These are phyloP conservation scores for Porites evermanni DNA, from an alignment of 92 coral and sea anemone species.

Conservation along the genomic window DNA sequence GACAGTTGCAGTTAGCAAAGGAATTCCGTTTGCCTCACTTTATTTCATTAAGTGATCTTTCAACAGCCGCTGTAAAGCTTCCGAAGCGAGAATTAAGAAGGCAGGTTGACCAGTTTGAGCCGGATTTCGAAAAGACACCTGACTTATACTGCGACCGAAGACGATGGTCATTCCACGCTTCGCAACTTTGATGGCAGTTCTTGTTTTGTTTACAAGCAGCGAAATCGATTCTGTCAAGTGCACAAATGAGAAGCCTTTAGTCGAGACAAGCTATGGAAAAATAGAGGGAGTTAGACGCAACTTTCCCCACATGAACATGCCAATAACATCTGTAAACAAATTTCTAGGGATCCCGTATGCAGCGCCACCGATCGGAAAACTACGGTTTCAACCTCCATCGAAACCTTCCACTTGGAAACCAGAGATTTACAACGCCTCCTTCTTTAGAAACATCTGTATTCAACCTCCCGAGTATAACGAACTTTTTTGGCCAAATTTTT, in stretches of 20 bases:
- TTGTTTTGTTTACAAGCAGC: conserved; percentile 10
- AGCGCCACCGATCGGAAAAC: conserved; percentile 74
- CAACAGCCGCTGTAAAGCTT: background rate
- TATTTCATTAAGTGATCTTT: conserved; percentile 24
- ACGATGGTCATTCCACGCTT: background rate
- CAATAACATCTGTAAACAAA: conserved; percentile 68
- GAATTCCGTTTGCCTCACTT: background rate
- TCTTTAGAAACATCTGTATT: conserved; percentile 68
- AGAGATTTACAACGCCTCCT: conserved; percentile 66
- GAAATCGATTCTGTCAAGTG: conserved; percentile 16
- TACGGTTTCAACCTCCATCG: conserved; percentile 77
- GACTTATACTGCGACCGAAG: background rate
- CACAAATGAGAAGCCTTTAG: conserved; percentile 29
- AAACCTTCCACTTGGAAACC: conserved; percentile 69
- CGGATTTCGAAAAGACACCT: background rate
- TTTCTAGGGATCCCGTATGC: conserved; percentile 90
- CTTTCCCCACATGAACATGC: conserved; percentile 46
- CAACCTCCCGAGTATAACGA: conserved; percentile 49
- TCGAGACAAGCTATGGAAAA: conserved; percentile 68
- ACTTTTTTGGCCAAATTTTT: conserved; percentile 70
- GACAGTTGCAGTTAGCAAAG: background rate
- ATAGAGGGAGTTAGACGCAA: conserved; percentile 63
- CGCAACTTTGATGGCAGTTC: conserved; percentile 12
- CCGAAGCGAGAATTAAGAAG: background rate
- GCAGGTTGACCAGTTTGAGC: background rate